A percentile compares a stretch with the other conserved stretches of the same genome.
Evolutionary conservation across 2,113 vertebrate species (phyloP).

Genomic region (Neogobius melanostomus): DNA sequence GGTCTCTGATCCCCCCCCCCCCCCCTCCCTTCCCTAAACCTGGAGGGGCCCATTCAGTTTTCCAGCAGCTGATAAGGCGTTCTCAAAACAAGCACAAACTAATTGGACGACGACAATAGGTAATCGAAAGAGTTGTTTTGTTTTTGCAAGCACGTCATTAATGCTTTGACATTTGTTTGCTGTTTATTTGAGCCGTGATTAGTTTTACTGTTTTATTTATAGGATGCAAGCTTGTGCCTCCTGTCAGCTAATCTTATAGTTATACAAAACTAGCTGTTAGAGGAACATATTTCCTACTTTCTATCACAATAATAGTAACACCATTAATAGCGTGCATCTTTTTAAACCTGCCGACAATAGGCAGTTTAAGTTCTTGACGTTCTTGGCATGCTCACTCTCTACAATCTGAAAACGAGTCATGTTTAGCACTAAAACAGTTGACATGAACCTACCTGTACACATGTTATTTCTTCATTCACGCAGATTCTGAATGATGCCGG

Average conservation of each 20-base stretch:
- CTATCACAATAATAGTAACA: no score
- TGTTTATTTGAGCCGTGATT: slow-evolving; percentile 36
- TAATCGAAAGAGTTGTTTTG: slow-evolving; percentile 33
- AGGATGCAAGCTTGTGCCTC: not conserved
- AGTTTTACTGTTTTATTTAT: slow-evolving; percentile 7
- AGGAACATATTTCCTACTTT: no score
- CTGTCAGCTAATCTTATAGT: not conserved
- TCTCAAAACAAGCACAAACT: slow-evolving; percentile 79
- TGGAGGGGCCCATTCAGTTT: slow-evolving; percentile 84
- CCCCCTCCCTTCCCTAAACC: slow-evolving; percentile 55
- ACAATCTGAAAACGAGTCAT: not conserved
- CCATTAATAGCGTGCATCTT: no score
- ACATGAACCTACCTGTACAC: not conserved
- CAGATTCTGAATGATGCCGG: slow-evolving; percentile 30
- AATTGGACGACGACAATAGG: slow-evolving; percentile 82
- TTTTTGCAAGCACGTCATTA: slow-evolving; percentile 36
- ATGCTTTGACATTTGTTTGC: slow-evolving; percentile 35
- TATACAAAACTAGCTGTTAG: not conserved
- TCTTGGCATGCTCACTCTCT: not conserved
- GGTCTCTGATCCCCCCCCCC: slow-evolving; percentile 75
- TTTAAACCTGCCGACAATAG: no score
- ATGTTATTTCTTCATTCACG: not conserved
- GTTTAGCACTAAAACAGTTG: not conserved
- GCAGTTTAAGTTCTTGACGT: no score
- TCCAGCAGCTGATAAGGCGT: slow-evolving; percentile 82